phyloP scores from a whole-genome alignment of 30 jellyfish, hydroid and myxozoan genomes.

The Aurelia sp. region DNA sequence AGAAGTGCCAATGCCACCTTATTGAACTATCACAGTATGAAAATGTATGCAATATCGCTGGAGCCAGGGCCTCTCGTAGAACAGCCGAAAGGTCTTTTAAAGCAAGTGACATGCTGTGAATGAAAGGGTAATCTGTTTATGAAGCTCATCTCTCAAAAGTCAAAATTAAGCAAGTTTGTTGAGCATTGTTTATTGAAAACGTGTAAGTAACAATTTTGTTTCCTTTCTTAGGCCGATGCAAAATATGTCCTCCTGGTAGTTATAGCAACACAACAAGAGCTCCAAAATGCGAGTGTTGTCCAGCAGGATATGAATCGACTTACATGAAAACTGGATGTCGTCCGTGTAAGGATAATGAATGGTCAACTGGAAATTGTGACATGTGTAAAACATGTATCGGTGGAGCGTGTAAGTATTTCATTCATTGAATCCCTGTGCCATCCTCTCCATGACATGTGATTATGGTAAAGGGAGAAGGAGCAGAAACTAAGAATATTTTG shows the following conservation, averaged over 20 bases:
- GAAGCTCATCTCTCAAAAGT: no score
- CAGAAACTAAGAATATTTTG: neutral
- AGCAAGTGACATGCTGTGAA: no score
- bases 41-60: no score
- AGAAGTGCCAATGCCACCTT: no score
- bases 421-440: neutral
- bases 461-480: neutral
- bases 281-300: conserved; percentile 86
- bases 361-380: conserved; percentile 85
- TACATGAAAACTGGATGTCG: conserved; percentile 82
- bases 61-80: no score
- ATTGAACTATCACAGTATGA: no score
- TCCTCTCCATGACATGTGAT: neutral
- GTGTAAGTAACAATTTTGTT: neutral
- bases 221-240: conserved; percentile 77
- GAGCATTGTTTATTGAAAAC: no score
- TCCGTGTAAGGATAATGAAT: conserved; percentile 79
- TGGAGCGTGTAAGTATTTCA: conserved; percentile 80
- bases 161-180: no score
- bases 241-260: conserved; percentile 91
- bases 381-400: conserved; percentile 75
- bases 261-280: conserved; percentile 82
- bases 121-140: no score
- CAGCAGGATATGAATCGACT: conserved; percentile 92
- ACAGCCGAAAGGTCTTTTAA: no score